A percentile compares a stretch with the other conserved stretches of the same genome.
Evolutionary conservation across 1,140 invertebrate genomes (phyloP).

Genomic region (Zophobas morio): DNA sequence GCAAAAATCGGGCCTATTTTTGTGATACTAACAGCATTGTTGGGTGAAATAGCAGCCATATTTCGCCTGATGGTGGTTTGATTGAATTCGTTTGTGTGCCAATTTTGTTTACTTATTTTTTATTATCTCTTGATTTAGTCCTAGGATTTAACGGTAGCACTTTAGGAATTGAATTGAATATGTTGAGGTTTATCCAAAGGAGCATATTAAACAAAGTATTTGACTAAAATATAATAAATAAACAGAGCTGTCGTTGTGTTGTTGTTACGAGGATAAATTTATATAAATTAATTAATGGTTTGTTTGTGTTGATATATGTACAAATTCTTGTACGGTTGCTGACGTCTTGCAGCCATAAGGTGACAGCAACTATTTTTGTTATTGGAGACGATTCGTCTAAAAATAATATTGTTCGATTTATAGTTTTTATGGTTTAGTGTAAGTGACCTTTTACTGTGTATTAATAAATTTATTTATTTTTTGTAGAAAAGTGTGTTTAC

Average conservation of each 20-base stretch:
- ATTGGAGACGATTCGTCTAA: not conserved
- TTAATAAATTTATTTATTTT: conserved; percentile 49
- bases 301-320: not conserved
- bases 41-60: conserved; percentile 53
- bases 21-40: conserved; percentile 30
- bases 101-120: conserved; percentile 16
- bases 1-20: conserved; percentile 45
- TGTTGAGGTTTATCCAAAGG: conserved; percentile 1
- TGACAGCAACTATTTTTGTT: conserved; percentile 8
- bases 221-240: conserved; percentile 21
- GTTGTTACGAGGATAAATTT: conserved; percentile 22
- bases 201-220: not conserved
- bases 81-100: conserved; percentile 26
- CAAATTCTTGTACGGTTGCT: conserved; percentile 10
- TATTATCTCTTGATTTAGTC: not conserved
- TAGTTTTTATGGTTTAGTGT: conserved; percentile 24
- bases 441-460: conserved; percentile 38
- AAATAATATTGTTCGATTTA: not conserved
- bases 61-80: conserved; percentile 18
- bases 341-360: conserved; percentile 32
- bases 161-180: conserved; percentile 28
- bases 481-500: conserved; percentile 39
- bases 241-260: conserved; percentile 18
- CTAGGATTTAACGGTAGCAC: conserved; percentile 10
- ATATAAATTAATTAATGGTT: not conserved